These are phyloP conservation scores for Ammodytes marinus DNA, from an alignment of 2,113 vertebrate species.

Conservation along the genomic window DNA sequence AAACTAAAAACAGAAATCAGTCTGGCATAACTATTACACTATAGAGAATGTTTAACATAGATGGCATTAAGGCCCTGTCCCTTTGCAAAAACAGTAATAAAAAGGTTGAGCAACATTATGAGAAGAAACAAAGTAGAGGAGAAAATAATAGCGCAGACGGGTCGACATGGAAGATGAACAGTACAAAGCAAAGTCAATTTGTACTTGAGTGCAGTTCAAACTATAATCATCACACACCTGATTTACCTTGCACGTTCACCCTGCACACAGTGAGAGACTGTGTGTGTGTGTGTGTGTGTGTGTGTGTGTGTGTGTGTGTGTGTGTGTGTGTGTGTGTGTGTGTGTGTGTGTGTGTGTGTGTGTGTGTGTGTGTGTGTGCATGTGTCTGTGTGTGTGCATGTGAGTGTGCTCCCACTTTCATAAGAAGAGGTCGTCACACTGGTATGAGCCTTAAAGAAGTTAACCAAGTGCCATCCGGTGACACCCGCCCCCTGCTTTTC, in stretches of 20 bases:
- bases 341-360: conserved; percentile 10
- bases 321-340: conserved; percentile 13
- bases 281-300: neutral
- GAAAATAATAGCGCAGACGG: conserved; percentile 10
- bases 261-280: conserved; percentile 15
- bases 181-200: conserved; percentile 30
- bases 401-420: conserved; percentile 8
- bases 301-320: conserved; percentile 19
- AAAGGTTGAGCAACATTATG: neutral
- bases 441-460: conserved; percentile 58
- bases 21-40: conserved; percentile 57
- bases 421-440: conserved; percentile 60
- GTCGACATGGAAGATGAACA: neutral
- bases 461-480: conserved; percentile 71
- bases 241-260: conserved; percentile 44
- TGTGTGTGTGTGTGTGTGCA: conserved; percentile 25
- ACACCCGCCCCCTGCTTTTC: conserved; percentile 56
- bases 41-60: conserved; percentile 48
- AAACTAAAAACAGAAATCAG: conserved; percentile 44
- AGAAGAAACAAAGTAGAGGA: conserved; percentile 12
- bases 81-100: conserved; percentile 27
- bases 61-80: conserved; percentile 8
- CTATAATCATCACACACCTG: conserved; percentile 33
- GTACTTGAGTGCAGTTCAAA: conserved; percentile 11
- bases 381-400: conserved; percentile 23